Conservation (phyloP, 2,113 vertebrate genomes). For the Turdus rufiventris region DNA sequence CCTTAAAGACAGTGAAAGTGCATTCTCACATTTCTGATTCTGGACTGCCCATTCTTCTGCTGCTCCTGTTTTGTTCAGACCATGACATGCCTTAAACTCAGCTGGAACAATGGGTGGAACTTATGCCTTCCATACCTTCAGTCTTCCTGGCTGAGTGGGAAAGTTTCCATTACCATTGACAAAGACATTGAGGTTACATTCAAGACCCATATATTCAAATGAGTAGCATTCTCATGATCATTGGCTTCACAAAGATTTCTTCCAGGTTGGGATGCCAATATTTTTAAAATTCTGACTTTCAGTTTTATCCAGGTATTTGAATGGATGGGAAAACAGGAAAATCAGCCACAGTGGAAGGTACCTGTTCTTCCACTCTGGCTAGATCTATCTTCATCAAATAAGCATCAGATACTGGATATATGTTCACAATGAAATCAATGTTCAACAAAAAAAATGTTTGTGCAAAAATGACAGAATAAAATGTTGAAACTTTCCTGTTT, state of each 20-base stretch:
- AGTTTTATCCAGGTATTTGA: not conserved
- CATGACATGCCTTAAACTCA: not conserved
- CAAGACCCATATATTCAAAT: not conserved
- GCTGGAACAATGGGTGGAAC: not conserved
- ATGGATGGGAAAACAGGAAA: not conserved
- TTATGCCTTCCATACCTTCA: not conserved
- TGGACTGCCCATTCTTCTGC: not conserved
- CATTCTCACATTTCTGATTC: rapidly evolving
- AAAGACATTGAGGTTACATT: not conserved
- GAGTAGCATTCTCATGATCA: not conserved
- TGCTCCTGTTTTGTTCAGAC: not conserved
- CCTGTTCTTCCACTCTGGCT: not conserved
- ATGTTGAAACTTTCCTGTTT: not conserved
- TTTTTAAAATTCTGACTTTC: not conserved
- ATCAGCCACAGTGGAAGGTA: not conserved
- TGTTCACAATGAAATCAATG: not conserved
- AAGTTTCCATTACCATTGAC: not conserved
- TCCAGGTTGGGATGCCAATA: not conserved
- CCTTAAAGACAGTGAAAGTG: not conserved
- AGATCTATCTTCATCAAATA: not conserved
- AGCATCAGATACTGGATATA: not conserved
- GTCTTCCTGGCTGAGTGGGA: not conserved
- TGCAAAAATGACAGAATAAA: not conserved
- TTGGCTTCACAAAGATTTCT: not conserved
- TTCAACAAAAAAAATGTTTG: not conserved